Evolutionary conservation across 1,140 invertebrate species (phyloP), one percentile per base, ranked within the genome.

Genomic region (Drosophila obscura): DNA sequence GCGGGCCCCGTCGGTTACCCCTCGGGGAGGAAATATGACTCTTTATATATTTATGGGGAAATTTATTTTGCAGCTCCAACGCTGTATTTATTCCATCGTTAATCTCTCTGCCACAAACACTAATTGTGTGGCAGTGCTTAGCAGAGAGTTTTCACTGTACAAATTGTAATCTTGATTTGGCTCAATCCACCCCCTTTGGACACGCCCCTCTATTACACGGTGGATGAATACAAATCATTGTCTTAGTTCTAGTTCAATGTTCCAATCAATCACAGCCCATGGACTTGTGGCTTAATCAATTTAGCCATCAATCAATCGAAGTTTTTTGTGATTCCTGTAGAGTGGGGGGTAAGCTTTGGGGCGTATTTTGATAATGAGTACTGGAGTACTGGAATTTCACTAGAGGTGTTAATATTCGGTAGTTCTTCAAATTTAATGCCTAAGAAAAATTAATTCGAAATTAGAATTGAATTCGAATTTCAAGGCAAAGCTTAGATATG

Each of bases 261-360:
- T 16, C 28, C 46, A 57, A 69, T 71, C 65, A 71, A 58, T 71
- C 67, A 69, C 43, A 3, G 8, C 3, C 3, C 4, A 16, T n/a
- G 31, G 45, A 7, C 43, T 69, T 69, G 49, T 5, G 11, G 11
- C 44, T 57, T 58, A 69, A 67, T 45, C 52, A 69, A 50, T 69
- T 58, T 58, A 13, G 0, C 11, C 35, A 71, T 58, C 39, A 35
- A 71, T 58, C 67, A 35, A 58, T 69, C 65, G 58, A 53, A 8
- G 43, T 45, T 49, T 31, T 9, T n/a, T 58, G 68, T 68, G 19
- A 19, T 19, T 19, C 19, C 62, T 46, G n/a, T n/a, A 13, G n/a
- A n/a, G n/a, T 6, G 4, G 16, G 22, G 45, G 45, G n/a, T n/a
- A n/a, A 69, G 43, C 31, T 43, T 26, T 48, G 57, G 50, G 43